A percentile compares a stretch with the other conserved stretches of the same genome.
phyloP scores from a whole-genome alignment of 2,113 vertebrate species.

The Neotoma lepida region DNA sequence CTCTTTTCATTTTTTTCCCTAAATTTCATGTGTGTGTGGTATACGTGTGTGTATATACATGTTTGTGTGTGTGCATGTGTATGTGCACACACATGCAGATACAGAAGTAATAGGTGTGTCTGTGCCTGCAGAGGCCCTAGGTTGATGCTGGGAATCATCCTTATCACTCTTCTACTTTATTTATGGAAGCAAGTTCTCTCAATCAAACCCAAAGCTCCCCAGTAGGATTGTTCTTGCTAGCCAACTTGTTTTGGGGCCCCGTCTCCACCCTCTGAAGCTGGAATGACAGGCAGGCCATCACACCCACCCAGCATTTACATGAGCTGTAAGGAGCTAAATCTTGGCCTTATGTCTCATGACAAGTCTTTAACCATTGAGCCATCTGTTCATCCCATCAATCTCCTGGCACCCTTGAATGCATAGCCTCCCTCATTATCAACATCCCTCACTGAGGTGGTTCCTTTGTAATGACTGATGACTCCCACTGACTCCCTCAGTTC shows the following conservation, averaged over 20 bases:
- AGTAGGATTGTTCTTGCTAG: background rate
- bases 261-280: background rate
- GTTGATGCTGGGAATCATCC: too few species aligned
- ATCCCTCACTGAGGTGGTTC: background rate
- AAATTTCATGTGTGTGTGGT: background rate
- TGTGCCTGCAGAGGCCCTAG: background rate
- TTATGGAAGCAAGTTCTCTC: background rate
- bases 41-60: background rate
- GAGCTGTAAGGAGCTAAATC: background rate
- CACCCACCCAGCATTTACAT: background rate
- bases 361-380: background rate
- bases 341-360: background rate
- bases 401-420: background rate
- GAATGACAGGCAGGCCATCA: background rate
- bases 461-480: too few species aligned
- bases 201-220: background rate
- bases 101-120: too few species aligned
- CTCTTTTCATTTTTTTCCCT: background rate
- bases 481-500: background rate
- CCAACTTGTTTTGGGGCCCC: background rate
- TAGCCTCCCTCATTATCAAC: too few species aligned
- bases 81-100: fast-evolving
- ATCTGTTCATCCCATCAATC: background rate
- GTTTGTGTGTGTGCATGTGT: background rate
- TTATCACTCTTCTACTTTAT: background rate